Conservation (phyloP, 2,113 vertebrate species). For the Sisor rabdophorus region DNA sequence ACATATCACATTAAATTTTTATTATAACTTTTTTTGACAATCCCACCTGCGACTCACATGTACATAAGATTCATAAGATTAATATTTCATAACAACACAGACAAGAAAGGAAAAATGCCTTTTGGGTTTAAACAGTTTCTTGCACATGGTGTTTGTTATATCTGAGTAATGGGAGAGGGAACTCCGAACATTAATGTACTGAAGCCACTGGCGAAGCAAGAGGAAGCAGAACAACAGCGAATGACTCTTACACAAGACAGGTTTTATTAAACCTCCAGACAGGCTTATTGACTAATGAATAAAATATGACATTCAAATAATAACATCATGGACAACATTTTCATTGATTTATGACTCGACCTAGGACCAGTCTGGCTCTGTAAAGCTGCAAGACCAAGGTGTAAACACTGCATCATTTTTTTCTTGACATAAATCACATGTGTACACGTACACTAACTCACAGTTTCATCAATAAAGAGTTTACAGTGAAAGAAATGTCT, state of each 20-base stretch:
- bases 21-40: constrained; percentile 25
- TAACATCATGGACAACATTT: constrained; percentile 8
- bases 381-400: neutral
- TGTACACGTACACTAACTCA: neutral
- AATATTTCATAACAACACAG: constrained; percentile 44
- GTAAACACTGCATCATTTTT: neutral
- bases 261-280: constrained; percentile 25
- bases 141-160: constrained; percentile 33
- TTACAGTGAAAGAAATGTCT: neutral
- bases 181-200: constrained; percentile 1
- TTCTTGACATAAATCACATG: neutral
- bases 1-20: constrained; percentile 45
- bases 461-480: constrained; percentile 22
- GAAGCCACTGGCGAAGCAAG: constrained; percentile 31
- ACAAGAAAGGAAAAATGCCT: constrained; percentile 38
- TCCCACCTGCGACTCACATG: constrained; percentile 38
- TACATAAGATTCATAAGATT: constrained; percentile 32
- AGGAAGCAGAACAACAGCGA: constrained; percentile 4
- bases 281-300: neutral
- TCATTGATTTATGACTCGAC: neutral
- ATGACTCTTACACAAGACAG: neutral
- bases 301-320: neutral
- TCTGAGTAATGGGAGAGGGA: constrained; percentile 16
- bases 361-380: neutral
- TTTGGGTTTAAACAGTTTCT: constrained; percentile 39